A percentile compares a stretch with the other conserved stretches of the same genome.
phyloP scores from a whole-genome alignment of 2,797 vertebrate species.

The Miopithecus talapoin region DNA sequence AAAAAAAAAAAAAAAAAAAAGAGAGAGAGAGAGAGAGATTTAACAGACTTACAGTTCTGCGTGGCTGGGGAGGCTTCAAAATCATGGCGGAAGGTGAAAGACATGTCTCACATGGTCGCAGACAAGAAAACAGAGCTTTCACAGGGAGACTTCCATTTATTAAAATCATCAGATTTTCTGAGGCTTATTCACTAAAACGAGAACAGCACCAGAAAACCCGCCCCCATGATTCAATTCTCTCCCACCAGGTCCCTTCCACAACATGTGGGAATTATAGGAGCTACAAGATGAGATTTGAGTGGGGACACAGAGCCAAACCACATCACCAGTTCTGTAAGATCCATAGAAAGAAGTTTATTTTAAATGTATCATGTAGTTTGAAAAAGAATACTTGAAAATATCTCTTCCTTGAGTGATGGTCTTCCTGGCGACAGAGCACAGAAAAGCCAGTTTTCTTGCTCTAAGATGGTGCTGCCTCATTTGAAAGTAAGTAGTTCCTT shows the following conservation, averaged over 20 bases:
- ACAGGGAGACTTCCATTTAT: background rate
- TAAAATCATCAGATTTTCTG: background rate
- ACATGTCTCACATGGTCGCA: background rate
- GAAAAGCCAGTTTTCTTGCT: background rate
- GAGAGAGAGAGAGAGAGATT: background rate
- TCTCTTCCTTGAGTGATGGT: background rate
- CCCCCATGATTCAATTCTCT: background rate
- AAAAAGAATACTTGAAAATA: background rate
- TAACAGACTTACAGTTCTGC: background rate
- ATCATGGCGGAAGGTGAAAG: background rate
- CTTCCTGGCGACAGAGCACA: background rate
- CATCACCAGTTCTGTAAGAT: background rate
- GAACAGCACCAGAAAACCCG: background rate
- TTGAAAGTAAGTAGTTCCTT: slow-evolving; percentile 18
- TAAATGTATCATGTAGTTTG: background rate
- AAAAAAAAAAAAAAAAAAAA: too few species aligned
- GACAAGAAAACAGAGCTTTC: background rate
- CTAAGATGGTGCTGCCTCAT: background rate
- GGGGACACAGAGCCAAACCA: background rate
- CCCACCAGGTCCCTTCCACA: background rate
- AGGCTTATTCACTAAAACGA: background rate
- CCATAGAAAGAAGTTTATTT: slow-evolving; percentile 38
- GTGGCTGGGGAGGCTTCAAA: background rate
- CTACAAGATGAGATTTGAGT: background rate
- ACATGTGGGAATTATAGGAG: background rate